Percentiles rank a stretch among this genome's conserved stretches.
Evolutionary conservation across 2,113 vertebrate species (phyloP).

Genomic region (Delphinus delphis): DNA sequence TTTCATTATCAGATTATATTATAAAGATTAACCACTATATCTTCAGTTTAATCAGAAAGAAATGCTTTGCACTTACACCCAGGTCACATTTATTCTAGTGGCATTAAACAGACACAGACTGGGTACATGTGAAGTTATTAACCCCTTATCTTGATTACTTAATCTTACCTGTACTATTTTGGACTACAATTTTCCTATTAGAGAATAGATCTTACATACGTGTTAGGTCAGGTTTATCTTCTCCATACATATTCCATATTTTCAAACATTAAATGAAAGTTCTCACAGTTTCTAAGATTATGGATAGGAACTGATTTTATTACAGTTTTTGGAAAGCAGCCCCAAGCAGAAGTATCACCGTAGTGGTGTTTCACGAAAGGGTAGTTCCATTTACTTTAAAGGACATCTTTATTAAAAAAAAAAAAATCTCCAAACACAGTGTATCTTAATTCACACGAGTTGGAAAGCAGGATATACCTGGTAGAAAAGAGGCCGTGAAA

Average conservation of each 20-base stretch:
- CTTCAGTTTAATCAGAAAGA: slow-evolving; percentile 32
- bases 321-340: not conserved
- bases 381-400: not conserved
- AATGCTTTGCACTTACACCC: not conserved
- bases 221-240: not conserved
- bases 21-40: not conserved
- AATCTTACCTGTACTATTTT: not conserved
- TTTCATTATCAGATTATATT: slow-evolving; percentile 14
- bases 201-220: not conserved
- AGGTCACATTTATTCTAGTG: not conserved
- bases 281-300: not conserved
- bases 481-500: not conserved
- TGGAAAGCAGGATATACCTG: not conserved
- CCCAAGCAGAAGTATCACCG: not conserved
- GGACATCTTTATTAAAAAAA: not conserved
- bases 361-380: not conserved
- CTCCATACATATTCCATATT: not conserved
- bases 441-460: not conserved
- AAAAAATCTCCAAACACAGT: not conserved
- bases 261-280: slow-evolving; percentile 34
- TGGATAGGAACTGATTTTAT: slow-evolving; percentile 17
- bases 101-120: not conserved
- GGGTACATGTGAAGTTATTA: not conserved
- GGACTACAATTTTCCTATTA: not conserved
- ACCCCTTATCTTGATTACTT: not conserved